phyloP scores from a whole-genome alignment of 2,797 vertebrate species.

The Malacoraja senta region DNA sequence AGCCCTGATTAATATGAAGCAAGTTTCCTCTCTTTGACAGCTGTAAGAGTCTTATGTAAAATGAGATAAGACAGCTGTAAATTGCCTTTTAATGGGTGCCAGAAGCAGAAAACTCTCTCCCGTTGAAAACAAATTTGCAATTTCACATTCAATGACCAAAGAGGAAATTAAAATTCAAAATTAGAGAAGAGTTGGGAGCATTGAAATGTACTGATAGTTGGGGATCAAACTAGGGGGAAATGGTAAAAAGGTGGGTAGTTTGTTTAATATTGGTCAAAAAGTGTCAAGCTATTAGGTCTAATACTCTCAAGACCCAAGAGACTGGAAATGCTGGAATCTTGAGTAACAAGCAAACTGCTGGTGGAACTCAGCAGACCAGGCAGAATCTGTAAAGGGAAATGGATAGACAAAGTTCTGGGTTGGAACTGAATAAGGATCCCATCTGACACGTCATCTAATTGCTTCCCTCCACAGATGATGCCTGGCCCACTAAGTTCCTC shows the following conservation, averaged over 20 bases:
- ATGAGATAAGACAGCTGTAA: not conserved
- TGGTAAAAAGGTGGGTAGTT: too few relatives aligned
- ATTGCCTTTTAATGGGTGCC: not conserved
- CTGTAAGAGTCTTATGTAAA: not conserved
- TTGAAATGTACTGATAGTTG: not conserved
- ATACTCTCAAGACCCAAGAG: not conserved
- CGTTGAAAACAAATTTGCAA: not conserved
- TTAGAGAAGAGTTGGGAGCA: not conserved
- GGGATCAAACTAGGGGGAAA: not conserved
- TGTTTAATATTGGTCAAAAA: not conserved
- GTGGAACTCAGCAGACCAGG: too few relatives aligned
- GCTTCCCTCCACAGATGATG: too few relatives aligned
- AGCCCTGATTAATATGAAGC: conserved; percentile 21
- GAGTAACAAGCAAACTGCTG: too few relatives aligned
- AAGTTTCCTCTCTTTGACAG: conserved; percentile 1
- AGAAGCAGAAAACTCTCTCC: not conserved
- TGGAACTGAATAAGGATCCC: too few relatives aligned
- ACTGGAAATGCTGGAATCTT: too few relatives aligned
- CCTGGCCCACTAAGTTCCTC: too few relatives aligned
- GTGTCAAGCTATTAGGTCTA: not conserved
- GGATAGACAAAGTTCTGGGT: too few relatives aligned
- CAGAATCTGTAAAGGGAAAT: too few relatives aligned
- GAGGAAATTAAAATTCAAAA: not conserved
- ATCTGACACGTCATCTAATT: too few relatives aligned
- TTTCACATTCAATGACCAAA: not conserved